These are phyloP conservation scores for Synanceia verrucosa DNA, from an alignment of 2,797 vertebrate species.

Conservation along the genomic window DNA sequence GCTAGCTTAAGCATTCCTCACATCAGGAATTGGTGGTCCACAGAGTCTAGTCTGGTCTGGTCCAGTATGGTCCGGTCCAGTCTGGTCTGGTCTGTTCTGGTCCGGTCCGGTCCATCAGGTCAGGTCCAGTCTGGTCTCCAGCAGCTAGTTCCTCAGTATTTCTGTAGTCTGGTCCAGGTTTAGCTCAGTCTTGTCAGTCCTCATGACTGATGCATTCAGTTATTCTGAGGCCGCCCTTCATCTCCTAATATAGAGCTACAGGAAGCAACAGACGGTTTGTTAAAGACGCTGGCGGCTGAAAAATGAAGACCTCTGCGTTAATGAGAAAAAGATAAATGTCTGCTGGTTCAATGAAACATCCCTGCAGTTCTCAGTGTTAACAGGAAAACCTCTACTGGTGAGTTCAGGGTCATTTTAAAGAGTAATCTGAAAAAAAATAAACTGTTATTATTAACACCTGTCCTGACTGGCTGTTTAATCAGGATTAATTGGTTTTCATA, in stretches of 20 bases:
- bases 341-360: neutral
- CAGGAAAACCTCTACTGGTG: neutral
- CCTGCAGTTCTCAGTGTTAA: neutral
- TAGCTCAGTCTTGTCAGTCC: slow-evolving; percentile 21
- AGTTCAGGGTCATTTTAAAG: neutral
- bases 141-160: neutral
- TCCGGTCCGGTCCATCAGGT: no score
- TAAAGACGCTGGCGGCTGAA: slow-evolving; percentile 36
- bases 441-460: slow-evolving; percentile 51
- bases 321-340: slow-evolving; percentile 60
- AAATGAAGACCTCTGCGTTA: slow-evolving; percentile 43
- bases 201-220: slow-evolving; percentile 58
- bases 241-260: slow-evolving; percentile 71
- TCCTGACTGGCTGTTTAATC: slow-evolving; percentile 54
- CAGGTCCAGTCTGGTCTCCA: neutral
- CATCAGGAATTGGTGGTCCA: no score
- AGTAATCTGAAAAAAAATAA: no score
- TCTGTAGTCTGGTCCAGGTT: neutral
- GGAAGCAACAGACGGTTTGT: slow-evolving; percentile 44
- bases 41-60: no score
- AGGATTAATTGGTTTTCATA: slow-evolving; percentile 67
- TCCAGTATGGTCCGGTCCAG: no score
- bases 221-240: slow-evolving; percentile 66
- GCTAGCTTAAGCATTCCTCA: no score
- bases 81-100: no score